Evolutionary conservation across 1,140 invertebrate species (phyloP).

Genomic region (Cotesia chilonis): DNA sequence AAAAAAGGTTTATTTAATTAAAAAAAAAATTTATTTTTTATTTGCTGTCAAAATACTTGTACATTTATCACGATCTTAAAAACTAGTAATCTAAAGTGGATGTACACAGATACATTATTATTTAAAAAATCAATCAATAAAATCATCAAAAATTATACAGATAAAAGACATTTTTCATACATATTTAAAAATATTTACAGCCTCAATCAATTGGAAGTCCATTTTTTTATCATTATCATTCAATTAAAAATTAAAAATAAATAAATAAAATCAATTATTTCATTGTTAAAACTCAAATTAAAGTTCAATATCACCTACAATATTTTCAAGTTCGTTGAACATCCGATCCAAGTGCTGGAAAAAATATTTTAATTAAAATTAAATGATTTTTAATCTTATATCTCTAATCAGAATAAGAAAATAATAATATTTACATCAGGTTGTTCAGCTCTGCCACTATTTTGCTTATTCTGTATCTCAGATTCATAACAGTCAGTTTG

Average conservation of each 20-base stretch:
- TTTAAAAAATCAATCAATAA: background rate
- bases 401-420: constrained; percentile 3
- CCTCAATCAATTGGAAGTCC: constrained; percentile 23
- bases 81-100: background rate
- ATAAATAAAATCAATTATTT: background rate
- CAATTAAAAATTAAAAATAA: background rate
- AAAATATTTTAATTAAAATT: constrained; percentile 29
- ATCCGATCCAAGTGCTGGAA: constrained; percentile 61
- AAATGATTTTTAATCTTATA: constrained; percentile 25
- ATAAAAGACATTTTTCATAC: constrained; percentile 13
- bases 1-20: background rate
- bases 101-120: background rate
- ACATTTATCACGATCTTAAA: constrained; percentile 34
- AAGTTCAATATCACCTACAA: constrained; percentile 53
- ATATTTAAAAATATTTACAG: constrained; percentile 34
- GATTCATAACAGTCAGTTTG: constrained; percentile 16
- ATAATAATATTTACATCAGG: constrained; percentile 51
- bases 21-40: constrained; percentile 22
- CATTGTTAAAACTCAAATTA: constrained; percentile 37
- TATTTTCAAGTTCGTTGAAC: constrained; percentile 59
- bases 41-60: constrained; percentile 30
- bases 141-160: background rate
- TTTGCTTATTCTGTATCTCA: constrained; percentile 11
- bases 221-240: background rate
- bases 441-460: constrained; percentile 36